Base-by-base conservation (phyloP, 2,888 invertebrate species). In the Dynastes tityus region DNA sequence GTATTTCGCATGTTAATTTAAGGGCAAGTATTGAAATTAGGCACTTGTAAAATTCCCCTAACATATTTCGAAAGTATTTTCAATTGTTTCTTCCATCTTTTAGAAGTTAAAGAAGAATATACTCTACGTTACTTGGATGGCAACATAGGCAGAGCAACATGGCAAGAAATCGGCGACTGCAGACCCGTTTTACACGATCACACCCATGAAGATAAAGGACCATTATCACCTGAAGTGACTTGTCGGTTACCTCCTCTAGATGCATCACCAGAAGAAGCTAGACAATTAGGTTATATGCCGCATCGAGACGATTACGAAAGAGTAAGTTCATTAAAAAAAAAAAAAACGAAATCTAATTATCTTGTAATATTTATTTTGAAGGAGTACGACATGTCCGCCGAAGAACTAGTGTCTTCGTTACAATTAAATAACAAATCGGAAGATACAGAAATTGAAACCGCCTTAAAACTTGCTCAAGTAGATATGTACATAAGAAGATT, bases 261-360 rank as follows among this genome's bases (percentile, higher is more conserved):
- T 83, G 93, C 96, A 76, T 92, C 94, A 9, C 89, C 92, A 0
- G 96, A 97, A 86, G 97, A 98, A 89, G 96, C 97, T 49, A 91
- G 94, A 51, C 94, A 96, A 85, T 90, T 98, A 9, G 97, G 97
- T 1, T 98, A 98, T 86, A 97, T 97, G 96, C 96, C 98, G 2
- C 95, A 96, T 86, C 92, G 98, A 86, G 98, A 98, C 91, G 98
- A 98, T 87, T 98, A 97, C 91, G 98, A 98, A 90, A 92, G 96
- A 88, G 96, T 96, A 89, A 86, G 86, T 84, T 76, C 37, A 37
- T 77, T 16, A 16, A 5, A 5, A 75, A n/a, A 45, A 51, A 29
- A 63, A 16, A 13, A 16, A 22, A 58, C 32, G 32, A 37, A 37
- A 37, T 37, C 0, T 37, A 5, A 8, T 55, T 0, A 6, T n/a